Evolutionary conservation across 2,113 vertebrate genomes (phyloP), one percentile per base, ranked within the genome.

Genomic region (Lophochroa leadbeateri): DNA sequence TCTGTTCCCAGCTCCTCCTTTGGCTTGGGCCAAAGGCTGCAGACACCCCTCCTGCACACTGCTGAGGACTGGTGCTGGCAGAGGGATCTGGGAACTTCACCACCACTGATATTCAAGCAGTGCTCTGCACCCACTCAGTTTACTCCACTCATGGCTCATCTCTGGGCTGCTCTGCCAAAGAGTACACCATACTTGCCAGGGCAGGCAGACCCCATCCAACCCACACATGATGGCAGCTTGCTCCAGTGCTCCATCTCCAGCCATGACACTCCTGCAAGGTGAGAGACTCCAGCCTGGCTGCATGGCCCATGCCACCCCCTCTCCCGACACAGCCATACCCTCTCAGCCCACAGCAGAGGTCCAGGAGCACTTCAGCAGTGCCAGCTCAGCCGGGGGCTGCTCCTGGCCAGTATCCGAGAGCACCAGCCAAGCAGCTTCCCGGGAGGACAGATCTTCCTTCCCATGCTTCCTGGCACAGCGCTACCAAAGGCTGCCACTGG

Each of bases 121-220:
- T 3, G 77, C 87, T 91, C 90, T 70, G 85, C 47, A 4, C 74
- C 31, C 11, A 4, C 94, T 95, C 90, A 58, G 24, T 91, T 94
- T 87, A 82, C 89, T 83, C 63, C 27, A n/a, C 79, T 87, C 81
- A 47, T 57, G 5, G 47, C 91, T 94, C 96, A 90, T 90, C 88
- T 81, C 82, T 0, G 8, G 71, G 82, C 69, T 84, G 85, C 80
- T 92, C 71, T 93, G 94, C 82, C 91, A 92, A 65, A 37, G 75
- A 95, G 75, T 31, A 69, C 82, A 29, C 21, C 4, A 3, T 1
- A 5, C 49, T 44, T 80, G 75, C 85, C 92, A 93, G 82, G 88
- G 67, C 44, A 18, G 75, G 78, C 79, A 69, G 93, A 74, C 35
- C 83, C 92, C 72, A 44, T 43, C 76, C 85, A 67, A 55, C 55